Evolutionary conservation across 2,797 vertebrate genomes (phyloP).

Genomic region (Halcyon smyrnensis): DNA sequence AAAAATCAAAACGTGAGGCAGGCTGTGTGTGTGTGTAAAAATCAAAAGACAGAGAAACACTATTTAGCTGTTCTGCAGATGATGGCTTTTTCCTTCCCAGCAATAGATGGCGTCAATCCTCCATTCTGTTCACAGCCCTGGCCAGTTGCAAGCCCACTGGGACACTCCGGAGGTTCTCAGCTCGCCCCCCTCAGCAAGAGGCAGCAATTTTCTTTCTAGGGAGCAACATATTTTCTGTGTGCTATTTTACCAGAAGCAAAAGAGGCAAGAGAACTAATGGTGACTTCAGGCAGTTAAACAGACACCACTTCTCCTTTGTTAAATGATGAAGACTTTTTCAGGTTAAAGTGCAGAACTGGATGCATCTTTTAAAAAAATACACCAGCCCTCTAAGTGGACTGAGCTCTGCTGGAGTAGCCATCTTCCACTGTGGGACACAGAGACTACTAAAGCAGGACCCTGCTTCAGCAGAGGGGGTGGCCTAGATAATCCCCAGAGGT

Average conservation of each 20-base stretch:
- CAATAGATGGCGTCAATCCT: slow-evolving; percentile 53
- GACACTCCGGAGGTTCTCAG: not conserved
- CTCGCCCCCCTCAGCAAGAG: not conserved
- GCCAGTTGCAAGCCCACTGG: not conserved
- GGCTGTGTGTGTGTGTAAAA: accelerated
- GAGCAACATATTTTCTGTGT: not conserved
- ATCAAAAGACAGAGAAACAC: not conserved
- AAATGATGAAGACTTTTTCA: not conserved
- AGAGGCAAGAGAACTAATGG: not conserved
- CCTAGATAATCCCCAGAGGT: not conserved
- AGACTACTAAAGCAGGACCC: not conserved
- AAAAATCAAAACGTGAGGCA: not conserved
- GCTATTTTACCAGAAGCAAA: not conserved
- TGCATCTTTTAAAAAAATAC: not conserved
- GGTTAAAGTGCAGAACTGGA: not conserved
- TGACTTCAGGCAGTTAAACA: not conserved
- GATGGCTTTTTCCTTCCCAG: not conserved
- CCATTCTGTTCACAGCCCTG: not conserved
- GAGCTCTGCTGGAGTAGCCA: not conserved
- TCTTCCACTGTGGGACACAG: not conserved
- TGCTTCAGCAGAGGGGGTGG: not conserved
- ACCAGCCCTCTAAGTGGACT: not conserved
- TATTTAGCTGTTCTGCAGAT: not conserved
- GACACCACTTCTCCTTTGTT: not conserved
- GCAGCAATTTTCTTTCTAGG: not conserved